Conservation (phyloP, 2,888 invertebrate genomes). For the Theodoxus fluviatilis region DNA sequence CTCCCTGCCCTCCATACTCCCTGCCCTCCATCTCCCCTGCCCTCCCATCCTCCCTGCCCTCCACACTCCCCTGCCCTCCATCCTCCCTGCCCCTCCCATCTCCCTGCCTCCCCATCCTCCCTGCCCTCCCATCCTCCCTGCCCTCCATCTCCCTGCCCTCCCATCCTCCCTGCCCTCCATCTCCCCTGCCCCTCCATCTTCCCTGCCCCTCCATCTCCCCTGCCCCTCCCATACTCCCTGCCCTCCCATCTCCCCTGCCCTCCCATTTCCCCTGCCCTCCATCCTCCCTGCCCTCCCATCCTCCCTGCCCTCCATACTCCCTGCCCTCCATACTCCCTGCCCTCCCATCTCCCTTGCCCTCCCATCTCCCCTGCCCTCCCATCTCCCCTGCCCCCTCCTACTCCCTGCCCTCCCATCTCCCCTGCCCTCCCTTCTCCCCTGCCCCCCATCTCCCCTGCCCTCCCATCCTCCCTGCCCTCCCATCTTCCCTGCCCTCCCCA, state of each 20-base stretch:
- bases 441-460: neutral
- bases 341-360: neutral
- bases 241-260: slow-evolving; percentile 53
- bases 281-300: slow-evolving; percentile 34
- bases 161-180: slow-evolving; percentile 27
- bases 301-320: neutral
- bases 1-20: too few species aligned
- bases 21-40: too few species aligned
- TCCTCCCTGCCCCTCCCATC: too few species aligned
- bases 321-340: neutral
- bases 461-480: neutral
- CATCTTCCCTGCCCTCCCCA: neutral
- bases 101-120: too few species aligned
- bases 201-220: slow-evolving; percentile 40
- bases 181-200: slow-evolving; percentile 28
- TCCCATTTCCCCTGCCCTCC: slow-evolving; percentile 50
- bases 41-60: too few species aligned
- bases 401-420: neutral
- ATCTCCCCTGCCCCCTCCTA: neutral
- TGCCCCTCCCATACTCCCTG: slow-evolving; percentile 56
- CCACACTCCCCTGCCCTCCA: too few species aligned
- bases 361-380: too few species aligned
- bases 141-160: slow-evolving; percentile 24
- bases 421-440: neutral
- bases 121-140: slow-evolving; percentile 27